Evolutionary conservation across 2,888 invertebrate genomes (phyloP), one percentile per base, ranked within the genome.

Genomic region (Machimus atricapillus): DNA sequence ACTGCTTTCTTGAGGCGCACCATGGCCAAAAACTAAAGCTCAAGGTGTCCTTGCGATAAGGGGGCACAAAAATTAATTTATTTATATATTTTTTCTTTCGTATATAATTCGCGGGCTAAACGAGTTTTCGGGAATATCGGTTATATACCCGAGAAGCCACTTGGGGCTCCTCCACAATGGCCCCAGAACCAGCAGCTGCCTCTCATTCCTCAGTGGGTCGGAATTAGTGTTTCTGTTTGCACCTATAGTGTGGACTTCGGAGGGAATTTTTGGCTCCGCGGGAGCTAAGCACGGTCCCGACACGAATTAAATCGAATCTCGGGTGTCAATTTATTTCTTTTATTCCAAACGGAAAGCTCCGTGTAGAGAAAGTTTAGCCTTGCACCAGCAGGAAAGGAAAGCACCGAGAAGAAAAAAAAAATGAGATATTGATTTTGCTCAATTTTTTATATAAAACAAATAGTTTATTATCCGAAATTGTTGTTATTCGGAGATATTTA

Each of bases 351-450:
- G 46, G 74, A 85, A 74, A 85, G 74, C 85, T 85, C 56, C 85
- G 43, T 14, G 52, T 73, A 43, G n/a, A 46, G 46, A 74, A 85
- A 85, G 85, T 85, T 85, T 46, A 37, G 46, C 74, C 46, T 46
- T 85, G 74, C 85, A 85, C 40, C 40, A 73, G 74, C 43, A 85
- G 40, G 73, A 73, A n/a, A 85, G 85, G 46, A 86, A 66, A 86
- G 76, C 46, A 14, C 86, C 56, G 52, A 86, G 12, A 82, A 40
- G 7, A 43, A 43, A 40, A 40, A 46, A 16, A 88, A 87, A 82
- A 86, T 86, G 86, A 81, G 56, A 74, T 85, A 88, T 88, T 82
- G 88, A 88, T 88, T 88, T 87, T 88, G 79, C 86, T 86, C 86
- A 86, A 40, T 79, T 79, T n/a, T 86, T 86, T 66, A 79, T 86